Evolutionary conservation across 2,888 invertebrate genomes (phyloP).

Genomic region (Amblyjoppa fuscipennis): DNA sequence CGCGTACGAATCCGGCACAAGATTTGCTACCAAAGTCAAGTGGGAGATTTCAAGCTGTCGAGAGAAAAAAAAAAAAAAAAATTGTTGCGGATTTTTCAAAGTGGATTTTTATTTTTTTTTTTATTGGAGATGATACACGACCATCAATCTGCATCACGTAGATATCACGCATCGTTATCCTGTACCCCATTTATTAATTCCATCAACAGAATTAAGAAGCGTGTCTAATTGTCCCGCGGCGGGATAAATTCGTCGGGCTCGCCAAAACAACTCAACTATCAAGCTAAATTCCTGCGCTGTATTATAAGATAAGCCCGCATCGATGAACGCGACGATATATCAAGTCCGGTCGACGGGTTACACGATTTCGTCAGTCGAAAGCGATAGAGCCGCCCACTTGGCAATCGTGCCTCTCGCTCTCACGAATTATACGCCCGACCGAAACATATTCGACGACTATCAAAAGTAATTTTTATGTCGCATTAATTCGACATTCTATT

Average conservation of each 20-base stretch:
- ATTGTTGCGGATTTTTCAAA: background rate
- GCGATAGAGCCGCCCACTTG: conserved; percentile 73
- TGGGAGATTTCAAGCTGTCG: background rate
- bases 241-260: conserved; percentile 15
- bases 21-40: no score
- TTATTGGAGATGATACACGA: background rate
- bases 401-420: conserved; percentile 55
- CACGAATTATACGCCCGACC: conserved; percentile 13
- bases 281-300: conserved; percentile 46
- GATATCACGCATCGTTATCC: background rate
- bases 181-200: conserved; percentile 1
- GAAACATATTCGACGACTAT: conserved; percentile 51
- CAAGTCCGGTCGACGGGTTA: conserved; percentile 69
- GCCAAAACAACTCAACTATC: conserved; percentile 30
- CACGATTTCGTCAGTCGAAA: conserved; percentile 72
- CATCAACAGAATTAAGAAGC: conserved; percentile 10
- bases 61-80: no score
- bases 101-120: background rate
- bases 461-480: conserved; percentile 64
- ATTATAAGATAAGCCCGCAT: conserved; percentile 73
- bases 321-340: conserved; percentile 70
- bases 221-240: conserved; percentile 31
- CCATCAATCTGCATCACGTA: background rate
- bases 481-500: conserved; percentile 68
- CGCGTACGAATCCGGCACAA: no score